Evolutionary conservation across 2,888 invertebrate genomes (phyloP).

Genomic region (Malacosoma neustria): DNA sequence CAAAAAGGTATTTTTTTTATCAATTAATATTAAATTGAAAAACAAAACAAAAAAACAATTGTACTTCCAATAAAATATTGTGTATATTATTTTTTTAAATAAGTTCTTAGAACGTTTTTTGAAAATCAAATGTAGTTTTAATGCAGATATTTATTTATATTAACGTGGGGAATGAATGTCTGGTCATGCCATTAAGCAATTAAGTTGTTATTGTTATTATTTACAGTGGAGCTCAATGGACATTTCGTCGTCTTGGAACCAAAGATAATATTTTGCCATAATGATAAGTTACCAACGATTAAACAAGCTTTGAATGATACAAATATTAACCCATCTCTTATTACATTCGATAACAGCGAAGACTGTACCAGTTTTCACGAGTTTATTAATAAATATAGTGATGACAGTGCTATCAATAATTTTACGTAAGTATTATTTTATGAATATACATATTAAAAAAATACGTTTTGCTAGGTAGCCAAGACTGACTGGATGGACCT

Average conservation of each 20-base stretch:
- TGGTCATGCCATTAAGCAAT: too few species aligned
- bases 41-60: too few species aligned
- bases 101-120: too few species aligned
- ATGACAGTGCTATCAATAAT: conserved; percentile 17
- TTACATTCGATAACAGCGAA: conserved; percentile 11
- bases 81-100: not conserved
- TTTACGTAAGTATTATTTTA: conserved; percentile 23
- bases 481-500: too few species aligned
- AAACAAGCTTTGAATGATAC: not conserved
- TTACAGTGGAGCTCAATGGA: not conserved
- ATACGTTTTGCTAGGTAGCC: too few species aligned
- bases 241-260: not conserved
- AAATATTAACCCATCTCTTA: not conserved
- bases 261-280: conserved; percentile 4
- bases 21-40: too few species aligned
- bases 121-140: too few species aligned
- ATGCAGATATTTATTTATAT: too few species aligned
- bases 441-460: not conserved
- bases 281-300: not conserved
- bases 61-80: not conserved
- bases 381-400: conserved; percentile 22
- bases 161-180: too few species aligned
- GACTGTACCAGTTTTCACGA: conserved; percentile 25
- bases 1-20: too few species aligned
- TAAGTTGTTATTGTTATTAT: not conserved